phyloP scores from a whole-genome alignment of 2,888 invertebrate species.

The Eilema caniola region DNA sequence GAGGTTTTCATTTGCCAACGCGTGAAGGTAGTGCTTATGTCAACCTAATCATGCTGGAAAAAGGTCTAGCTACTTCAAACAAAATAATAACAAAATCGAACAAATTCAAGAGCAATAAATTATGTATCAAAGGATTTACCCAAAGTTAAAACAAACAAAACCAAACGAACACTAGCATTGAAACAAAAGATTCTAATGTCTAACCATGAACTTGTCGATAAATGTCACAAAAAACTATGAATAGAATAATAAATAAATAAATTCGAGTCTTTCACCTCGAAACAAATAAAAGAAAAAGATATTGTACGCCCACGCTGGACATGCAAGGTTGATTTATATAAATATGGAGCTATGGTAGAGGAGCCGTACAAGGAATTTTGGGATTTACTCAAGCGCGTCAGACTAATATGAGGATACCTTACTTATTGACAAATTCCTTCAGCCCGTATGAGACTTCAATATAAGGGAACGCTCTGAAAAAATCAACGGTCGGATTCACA shows the following conservation, averaged over 20 bases:
- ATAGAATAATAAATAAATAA: constrained; percentile 26
- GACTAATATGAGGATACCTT: no score
- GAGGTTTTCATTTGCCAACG: no score
- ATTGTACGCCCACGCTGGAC: constrained; percentile 31
- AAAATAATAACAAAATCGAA: not conserved
- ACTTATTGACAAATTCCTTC: no score
- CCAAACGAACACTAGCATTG: not conserved
- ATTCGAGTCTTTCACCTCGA: constrained; percentile 32
- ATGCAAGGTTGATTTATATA: constrained; percentile 29
- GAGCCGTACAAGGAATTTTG: no score
- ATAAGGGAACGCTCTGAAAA: no score
- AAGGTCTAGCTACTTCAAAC: not conserved
- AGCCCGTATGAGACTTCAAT: no score
- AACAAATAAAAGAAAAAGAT: constrained; percentile 37
- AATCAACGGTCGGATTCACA: no score
- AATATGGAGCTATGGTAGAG: constrained; percentile 17
- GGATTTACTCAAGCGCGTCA: no score
- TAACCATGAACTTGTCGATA: constrained; percentile 16
- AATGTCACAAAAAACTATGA: constrained; percentile 16
- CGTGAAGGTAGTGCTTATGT: no score
- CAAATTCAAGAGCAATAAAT: not conserved
- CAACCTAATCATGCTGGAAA: no score
- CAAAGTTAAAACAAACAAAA: not conserved
- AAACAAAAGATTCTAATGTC: constrained; percentile 13
- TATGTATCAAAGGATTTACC: not conserved